These are phyloP conservation scores for Crioceris asparagi DNA, from an alignment of 2,888 invertebrate genomes.

Conservation along the genomic window DNA sequence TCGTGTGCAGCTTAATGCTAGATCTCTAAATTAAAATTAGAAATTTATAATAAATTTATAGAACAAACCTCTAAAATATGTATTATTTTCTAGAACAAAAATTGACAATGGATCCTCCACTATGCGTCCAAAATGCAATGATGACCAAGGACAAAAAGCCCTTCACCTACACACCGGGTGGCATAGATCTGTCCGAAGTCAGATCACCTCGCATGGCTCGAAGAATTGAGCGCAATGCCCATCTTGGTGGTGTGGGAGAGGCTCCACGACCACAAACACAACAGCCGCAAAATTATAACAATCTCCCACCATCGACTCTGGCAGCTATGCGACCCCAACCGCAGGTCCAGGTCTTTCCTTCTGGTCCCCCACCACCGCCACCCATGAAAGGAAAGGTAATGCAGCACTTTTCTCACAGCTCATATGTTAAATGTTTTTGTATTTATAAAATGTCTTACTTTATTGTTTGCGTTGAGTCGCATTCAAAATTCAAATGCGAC, in stretches of 20 bases:
- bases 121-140: conserved; percentile 87
- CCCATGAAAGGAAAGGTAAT: conserved; percentile 21
- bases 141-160: conserved; percentile 94
- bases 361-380: conserved; percentile 28
- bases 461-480: too few relatives aligned
- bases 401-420: too few relatives aligned
- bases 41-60: too few relatives aligned
- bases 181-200: conserved; percentile 82
- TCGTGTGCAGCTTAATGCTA: too few relatives aligned
- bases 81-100: too few relatives aligned
- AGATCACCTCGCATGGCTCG: conserved; percentile 83
- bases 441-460: too few relatives aligned
- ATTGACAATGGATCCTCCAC: conserved; percentile 57
- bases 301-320: conserved; percentile 52
- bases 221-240: conserved; percentile 61
- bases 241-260: conserved; percentile 53
- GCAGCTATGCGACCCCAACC: conserved; percentile 53
- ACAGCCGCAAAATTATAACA: conserved; percentile 26
- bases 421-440: too few relatives aligned
- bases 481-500: too few relatives aligned
- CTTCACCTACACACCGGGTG: conserved; percentile 93
- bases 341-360: conserved; percentile 48
- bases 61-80: too few relatives aligned
- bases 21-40: too few relatives aligned
- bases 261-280: conserved; percentile 39